These are phyloP conservation scores for Nestor notabilis DNA, from an alignment of 2,113 vertebrate genomes.

Conservation along the genomic window DNA sequence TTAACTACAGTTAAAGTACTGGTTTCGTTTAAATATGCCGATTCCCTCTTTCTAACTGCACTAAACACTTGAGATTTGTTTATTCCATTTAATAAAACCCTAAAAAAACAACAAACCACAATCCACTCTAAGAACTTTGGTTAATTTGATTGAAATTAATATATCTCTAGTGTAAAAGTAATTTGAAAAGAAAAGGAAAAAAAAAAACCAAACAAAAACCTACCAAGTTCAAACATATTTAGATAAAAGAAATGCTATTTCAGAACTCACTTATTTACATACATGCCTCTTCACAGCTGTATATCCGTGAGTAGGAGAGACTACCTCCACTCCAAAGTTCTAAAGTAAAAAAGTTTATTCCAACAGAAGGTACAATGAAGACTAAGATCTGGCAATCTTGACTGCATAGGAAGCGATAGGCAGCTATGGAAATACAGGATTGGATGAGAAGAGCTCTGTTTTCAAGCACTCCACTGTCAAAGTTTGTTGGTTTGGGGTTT, in stretches of 20 bases:
- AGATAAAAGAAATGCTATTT: neutral
- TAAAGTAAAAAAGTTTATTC: neutral
- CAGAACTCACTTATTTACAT: neutral
- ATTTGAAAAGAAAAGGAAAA: neutral
- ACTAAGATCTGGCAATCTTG: neutral
- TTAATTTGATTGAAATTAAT: neutral
- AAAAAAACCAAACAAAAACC: neutral
- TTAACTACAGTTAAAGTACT: neutral
- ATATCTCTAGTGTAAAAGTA: neutral
- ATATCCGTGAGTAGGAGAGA: neutral
- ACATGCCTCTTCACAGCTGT: neutral
- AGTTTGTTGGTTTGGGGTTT: neutral
- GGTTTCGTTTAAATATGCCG: neutral
- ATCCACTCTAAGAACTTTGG: neutral
- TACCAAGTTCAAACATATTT: neutral
- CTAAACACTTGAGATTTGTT: neutral
- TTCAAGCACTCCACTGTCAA: neutral
- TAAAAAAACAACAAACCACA: neutral
- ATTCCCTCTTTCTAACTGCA: neutral
- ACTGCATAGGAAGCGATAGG: neutral
- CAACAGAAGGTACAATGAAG: neutral
- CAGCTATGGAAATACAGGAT: neutral
- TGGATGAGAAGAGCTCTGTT: neutral
- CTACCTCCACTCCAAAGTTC: neutral
- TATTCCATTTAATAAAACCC: neutral